Evolutionary conservation across 2,888 invertebrate species (phyloP).

Genomic region (Eupithecia tripunctaria): DNA sequence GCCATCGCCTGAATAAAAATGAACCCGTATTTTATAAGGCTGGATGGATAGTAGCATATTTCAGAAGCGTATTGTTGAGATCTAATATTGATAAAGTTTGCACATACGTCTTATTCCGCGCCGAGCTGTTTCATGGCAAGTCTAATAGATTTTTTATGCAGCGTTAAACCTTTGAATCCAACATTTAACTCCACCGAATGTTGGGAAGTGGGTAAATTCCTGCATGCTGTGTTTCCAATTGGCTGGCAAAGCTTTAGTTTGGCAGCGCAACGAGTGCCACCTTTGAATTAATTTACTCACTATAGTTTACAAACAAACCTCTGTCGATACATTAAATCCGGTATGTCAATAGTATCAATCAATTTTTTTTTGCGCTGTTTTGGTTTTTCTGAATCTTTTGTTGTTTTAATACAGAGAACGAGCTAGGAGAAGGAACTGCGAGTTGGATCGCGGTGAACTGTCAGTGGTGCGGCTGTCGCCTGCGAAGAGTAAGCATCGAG

Average conservation of each 20-base stretch:
- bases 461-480: slow-evolving; percentile 89
- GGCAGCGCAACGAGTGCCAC: background rate
- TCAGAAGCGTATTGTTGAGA: slow-evolving; percentile 19
- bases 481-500: slow-evolving; percentile 64
- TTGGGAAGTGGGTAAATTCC: background rate
- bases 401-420: slow-evolving; percentile 84
- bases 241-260: background rate
- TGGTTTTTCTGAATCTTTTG: background rate
- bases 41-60: slow-evolving; percentile 31
- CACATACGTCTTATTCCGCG: slow-evolving; percentile 14
- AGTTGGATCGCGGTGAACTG: slow-evolving; percentile 92
- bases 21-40: slow-evolving; percentile 28
- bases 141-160: background rate
- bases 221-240: background rate
- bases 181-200: background rate
- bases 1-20: slow-evolving; percentile 33
- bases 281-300: background rate
- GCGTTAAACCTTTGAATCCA: background rate
- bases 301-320: background rate
- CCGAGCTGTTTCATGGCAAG: slow-evolving; percentile 14
- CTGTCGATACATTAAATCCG: background rate
- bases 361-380: background rate
- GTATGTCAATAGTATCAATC: no score
- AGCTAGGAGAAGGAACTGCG: slow-evolving; percentile 91
- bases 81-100: slow-evolving; percentile 26